phyloP scores from a whole-genome alignment of 1,140 invertebrate species.

The Cataglyphis hispanica region DNA sequence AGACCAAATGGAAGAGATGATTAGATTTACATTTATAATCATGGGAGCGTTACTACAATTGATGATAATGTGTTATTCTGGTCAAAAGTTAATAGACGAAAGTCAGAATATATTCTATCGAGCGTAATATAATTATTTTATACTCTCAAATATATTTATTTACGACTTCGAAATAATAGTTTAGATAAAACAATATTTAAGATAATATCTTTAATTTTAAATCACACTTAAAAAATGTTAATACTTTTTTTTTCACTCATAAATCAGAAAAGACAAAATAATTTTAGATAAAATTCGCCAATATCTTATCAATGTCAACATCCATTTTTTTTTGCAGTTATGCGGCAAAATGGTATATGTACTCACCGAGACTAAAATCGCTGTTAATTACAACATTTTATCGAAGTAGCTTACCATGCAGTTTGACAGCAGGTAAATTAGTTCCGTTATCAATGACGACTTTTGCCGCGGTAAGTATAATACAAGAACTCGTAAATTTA shows the following conservation, averaged over 20 bases:
- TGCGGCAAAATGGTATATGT: constrained; percentile 11
- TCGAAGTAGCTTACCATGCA: background rate
- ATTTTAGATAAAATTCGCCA: background rate
- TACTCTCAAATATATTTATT: background rate
- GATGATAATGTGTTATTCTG: constrained; percentile 45
- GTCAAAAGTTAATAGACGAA: constrained; percentile 43
- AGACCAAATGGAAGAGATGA: constrained; percentile 29
- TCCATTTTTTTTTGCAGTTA: constrained; percentile 8
- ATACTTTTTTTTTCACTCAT: background rate
- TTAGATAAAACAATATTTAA: constrained; percentile 9
- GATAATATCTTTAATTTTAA: constrained; percentile 1
- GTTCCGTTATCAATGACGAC: constrained; percentile 21
- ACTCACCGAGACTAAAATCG: background rate
- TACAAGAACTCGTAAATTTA: background rate
- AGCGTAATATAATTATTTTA: constrained; percentile 40
- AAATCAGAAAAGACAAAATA: background rate
- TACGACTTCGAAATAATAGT: background rate
- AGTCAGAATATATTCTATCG: constrained; percentile 43
- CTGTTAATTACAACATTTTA: constrained; percentile 10
- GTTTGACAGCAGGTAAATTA: constrained; percentile 29
- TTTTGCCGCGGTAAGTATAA: background rate
- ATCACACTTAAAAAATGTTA: background rate
- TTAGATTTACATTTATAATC: constrained; percentile 35
- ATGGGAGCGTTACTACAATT: constrained; percentile 23
- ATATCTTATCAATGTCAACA: background rate